phyloP scores from a whole-genome alignment of 2,113 vertebrate species.

The Halichoeres trimaculatus region DNA sequence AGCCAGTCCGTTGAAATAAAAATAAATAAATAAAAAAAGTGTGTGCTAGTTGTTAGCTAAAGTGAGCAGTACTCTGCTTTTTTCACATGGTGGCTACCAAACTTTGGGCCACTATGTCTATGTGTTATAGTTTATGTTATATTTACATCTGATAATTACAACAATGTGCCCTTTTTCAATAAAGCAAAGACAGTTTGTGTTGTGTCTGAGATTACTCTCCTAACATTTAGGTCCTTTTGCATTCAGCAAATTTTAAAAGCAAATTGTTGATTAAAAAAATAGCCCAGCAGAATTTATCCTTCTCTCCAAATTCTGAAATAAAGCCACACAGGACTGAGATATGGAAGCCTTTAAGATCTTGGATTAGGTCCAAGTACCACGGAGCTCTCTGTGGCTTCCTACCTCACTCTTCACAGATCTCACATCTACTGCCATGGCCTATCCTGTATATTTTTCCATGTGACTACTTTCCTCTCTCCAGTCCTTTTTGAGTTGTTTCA shows the following conservation, averaged over 20 bases:
- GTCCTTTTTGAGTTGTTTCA: slow-evolving; percentile 35
- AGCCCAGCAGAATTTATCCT: background rate
- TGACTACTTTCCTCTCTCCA: slow-evolving; percentile 16
- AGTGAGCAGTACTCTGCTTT: no score
- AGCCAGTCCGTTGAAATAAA: no score
- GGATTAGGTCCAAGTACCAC: background rate
- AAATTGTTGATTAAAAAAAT: background rate
- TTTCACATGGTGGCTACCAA: no score
- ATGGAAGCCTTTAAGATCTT: background rate
- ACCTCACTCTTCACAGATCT: slow-evolving; percentile 5
- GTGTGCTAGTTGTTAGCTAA: no score
- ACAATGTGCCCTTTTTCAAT: no score
- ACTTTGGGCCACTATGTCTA: no score
- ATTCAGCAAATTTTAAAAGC: background rate
- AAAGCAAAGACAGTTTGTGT: background rate
- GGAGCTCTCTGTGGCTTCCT: background rate
- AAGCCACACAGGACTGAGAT: no score
- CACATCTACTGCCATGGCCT: slow-evolving; percentile 9
- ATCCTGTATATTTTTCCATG: background rate
- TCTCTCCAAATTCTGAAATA: background rate
- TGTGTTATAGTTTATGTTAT: no score
- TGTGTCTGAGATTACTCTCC: background rate
- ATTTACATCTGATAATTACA: no score
- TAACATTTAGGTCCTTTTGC: background rate
- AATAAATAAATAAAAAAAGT: no score